Base-by-base conservation (phyloP, 2,797 vertebrate species). In the Gymnodraco acuticeps region DNA sequence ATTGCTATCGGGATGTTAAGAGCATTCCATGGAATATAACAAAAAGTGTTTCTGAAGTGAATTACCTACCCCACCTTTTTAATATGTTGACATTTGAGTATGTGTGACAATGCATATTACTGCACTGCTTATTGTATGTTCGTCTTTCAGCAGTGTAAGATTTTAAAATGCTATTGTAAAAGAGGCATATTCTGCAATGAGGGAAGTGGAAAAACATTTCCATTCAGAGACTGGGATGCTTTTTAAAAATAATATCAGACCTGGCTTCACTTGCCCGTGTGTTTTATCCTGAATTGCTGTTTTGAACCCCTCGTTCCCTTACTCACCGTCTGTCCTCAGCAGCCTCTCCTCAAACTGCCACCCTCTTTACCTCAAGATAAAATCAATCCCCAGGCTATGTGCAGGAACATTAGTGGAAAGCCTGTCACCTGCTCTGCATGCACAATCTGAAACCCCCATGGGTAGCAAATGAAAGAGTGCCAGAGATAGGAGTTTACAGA, bases 371-470 rank as follows among this genome's bases (percentile, higher is more conserved):
- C 78, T 72, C 51, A 42, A 81, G 87, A 74, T 76, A 84, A 79
- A 88, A 87, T 83, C 59, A 80, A 86, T 90, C 86, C 82, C 75
- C 68, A 66, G 51, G 64, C 50, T 38, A 77, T 85, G 55, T 56
- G 79, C 77, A 59, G 58, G 59, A 81, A 54, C 79, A 74, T 43
- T 64, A 67, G 73, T 73, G 72, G 73, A 80, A 73, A 77, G 69
- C 73, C 66, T 80, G 79, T 90, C 70, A 73, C 81, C 86, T 89
- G 80, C 77, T 86, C 69, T 84, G 78, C 62, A 68, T 82, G 64
- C 75, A 73, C 58, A 81, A 47, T 82, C 50, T 51, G 23, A 70
- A 82, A 43, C 75, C 61, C 59, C 64, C 68, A 31, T 71, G 55
- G 47, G 27, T 47, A 75, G 74, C 38, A 68, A 47, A 81, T 23